phyloP scores from a whole-genome alignment of 2,113 vertebrate species.

The Psammodynastes pulverulentus region DNA sequence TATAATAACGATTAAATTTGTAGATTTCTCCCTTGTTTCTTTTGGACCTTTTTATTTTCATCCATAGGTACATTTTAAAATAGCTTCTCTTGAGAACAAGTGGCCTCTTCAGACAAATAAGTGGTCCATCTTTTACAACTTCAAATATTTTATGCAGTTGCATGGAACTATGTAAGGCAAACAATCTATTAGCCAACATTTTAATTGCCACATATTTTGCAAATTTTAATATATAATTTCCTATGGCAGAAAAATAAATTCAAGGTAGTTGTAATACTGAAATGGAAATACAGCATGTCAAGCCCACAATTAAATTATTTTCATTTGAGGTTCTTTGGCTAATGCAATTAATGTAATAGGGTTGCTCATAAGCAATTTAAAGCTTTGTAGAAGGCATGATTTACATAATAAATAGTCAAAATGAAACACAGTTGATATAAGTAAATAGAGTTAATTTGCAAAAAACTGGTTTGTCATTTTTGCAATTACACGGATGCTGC shows the following conservation, averaged over 20 bases:
- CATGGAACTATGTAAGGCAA: neutral
- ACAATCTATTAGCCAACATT: neutral
- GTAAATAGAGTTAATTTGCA: neutral
- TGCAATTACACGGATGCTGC: neutral
- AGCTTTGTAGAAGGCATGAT: neutral
- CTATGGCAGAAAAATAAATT: neutral
- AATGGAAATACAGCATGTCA: neutral
- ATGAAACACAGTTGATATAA: neutral
- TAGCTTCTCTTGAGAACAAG: neutral
- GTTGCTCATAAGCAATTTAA: neutral
- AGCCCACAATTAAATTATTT: neutral
- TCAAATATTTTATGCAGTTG: neutral
- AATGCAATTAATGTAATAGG: neutral
- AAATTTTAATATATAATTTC: neutral
- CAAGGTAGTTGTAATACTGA: neutral
- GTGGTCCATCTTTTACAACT: neutral
- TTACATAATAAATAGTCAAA: neutral
- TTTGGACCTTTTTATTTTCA: neutral
- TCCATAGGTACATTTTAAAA: neutral
- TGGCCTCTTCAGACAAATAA: neutral
- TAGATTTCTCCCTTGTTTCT: neutral
- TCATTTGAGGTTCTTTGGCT: neutral
- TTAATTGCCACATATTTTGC: neutral
- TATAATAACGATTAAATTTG: neutral
- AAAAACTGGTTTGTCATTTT: neutral